phyloP scores from a whole-genome alignment of 2,797 vertebrate species.

The Rhinoraja longicauda region DNA sequence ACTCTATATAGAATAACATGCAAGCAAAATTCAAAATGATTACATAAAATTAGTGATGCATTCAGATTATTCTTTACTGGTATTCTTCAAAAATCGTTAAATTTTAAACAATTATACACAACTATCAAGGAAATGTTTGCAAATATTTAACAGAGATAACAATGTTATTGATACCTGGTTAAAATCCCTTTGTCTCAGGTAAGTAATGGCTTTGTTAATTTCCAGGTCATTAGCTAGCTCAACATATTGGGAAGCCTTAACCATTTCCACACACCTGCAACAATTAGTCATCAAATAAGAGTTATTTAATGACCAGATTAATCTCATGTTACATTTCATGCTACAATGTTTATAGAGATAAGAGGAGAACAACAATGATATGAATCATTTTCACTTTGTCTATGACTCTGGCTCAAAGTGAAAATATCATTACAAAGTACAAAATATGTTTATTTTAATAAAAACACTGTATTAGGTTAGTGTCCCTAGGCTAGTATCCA shows the following conservation, averaged over 20 bases:
- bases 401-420: too few relatives aligned
- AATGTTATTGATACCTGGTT: slow-evolving; percentile 70
- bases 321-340: neutral
- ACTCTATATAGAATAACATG: neutral
- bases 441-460: neutral
- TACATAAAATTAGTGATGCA: neutral
- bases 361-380: neutral
- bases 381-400: neutral
- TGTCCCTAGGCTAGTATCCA: neutral
- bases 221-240: slow-evolving; percentile 93
- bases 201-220: slow-evolving; percentile 96
- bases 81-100: neutral
- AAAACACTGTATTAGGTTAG: neutral
- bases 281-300: neutral
- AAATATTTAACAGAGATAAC: neutral
- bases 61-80: neutral
- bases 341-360: neutral
- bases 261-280: slow-evolving; percentile 88
- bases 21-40: neutral
- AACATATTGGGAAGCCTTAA: slow-evolving; percentile 86
- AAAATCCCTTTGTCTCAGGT: slow-evolving; percentile 85
- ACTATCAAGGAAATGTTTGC: neutral
- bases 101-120: neutral
- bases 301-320: neutral
- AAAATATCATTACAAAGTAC: neutral